Percentiles rank a stretch among this genome's conserved stretches.
Evolutionary conservation across 2,888 invertebrate genomes (phyloP).

Genomic region (Mactromeris polynyma): DNA sequence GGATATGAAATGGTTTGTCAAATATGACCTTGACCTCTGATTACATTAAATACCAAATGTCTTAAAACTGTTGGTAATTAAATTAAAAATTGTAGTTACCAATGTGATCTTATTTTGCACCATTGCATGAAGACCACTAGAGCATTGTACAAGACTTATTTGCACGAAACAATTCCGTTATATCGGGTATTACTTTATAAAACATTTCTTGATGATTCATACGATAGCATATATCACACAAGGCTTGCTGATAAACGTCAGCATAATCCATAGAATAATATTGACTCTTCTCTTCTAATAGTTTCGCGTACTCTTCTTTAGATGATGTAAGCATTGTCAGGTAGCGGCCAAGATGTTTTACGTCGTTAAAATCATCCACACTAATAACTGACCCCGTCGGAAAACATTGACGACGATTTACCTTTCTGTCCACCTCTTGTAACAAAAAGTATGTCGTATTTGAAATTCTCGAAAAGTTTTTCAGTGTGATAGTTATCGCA

Average conservation of each 20-base stretch:
- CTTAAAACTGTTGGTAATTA: too few relatives aligned
- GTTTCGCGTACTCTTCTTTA: background rate
- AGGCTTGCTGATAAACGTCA: background rate
- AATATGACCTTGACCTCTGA: too few relatives aligned
- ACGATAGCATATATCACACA: background rate
- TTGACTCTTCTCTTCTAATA: background rate
- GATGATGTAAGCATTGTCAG: background rate
- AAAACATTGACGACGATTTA: background rate
- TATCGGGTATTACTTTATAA: background rate
- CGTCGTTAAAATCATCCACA: background rate
- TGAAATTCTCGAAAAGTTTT: slow-evolving; percentile 20
- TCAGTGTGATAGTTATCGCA: background rate
- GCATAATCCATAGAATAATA: background rate
- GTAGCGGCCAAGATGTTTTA: background rate
- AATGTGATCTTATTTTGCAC: too few relatives aligned
- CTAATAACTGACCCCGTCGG: background rate
- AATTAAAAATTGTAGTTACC: too few relatives aligned
- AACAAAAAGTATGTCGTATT: slow-evolving; percentile 9
- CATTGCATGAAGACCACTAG: too few relatives aligned
- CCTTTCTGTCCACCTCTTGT: slow-evolving; percentile 15
- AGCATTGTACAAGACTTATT: background rate
- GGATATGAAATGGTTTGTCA: too few relatives aligned
- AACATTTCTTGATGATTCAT: background rate
- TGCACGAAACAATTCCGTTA: background rate
- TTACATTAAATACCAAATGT: too few relatives aligned